Base-by-base conservation (phyloP, 1,140 invertebrate genomes). In the Belonocnema kinseyi region DNA sequence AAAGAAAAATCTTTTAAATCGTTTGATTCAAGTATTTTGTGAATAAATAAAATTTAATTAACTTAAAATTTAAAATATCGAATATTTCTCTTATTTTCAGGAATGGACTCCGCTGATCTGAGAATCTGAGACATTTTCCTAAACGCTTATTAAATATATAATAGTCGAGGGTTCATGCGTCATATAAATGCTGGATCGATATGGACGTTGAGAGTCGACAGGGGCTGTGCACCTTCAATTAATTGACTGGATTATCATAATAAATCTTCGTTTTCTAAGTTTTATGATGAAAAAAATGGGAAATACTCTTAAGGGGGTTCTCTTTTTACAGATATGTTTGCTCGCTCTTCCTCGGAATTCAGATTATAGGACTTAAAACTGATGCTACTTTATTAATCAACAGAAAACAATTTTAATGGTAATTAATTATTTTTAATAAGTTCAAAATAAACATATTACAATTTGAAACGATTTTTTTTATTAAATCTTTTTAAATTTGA, bases 171-270 rank as follows among this genome's bases (percentile, higher is more conserved):
- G 26, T 40, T 66, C 14, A 33, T 33, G 33, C 33, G 14, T 66
- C 61, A n/a, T 66, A 80, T 79, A 82, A 77, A 79, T 81, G 82
- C 78, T 78, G 76, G 77, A 83, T 84, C 80, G 82, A 80, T 80
- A 85, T 82, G 83, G 74, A 77, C 77, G 77, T 14, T 40, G 61
- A n/a, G 40, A 66, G 33, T 40, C 26, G 26, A 33, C 5, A 66
- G 61, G 58, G 61, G 61, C 61, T 66, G 61, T 66, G 61, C 61
- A 66, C 56, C 8, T 58, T 58, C 21, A 13, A 46, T 46, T 11
- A 46, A 46, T 10, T 10, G 40, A 46, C 40, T 46, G 5, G 5
- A 46, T 46, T 46, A 10, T 46, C 40, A 46, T 46, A 6, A 46
- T 46, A 46, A 46, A 46, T 26, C 53, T 19, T n/a, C n/a, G n/a